Evolutionary conservation across 2,797 vertebrate species (phyloP).

Genomic region (Lacerta bilineata): DNA sequence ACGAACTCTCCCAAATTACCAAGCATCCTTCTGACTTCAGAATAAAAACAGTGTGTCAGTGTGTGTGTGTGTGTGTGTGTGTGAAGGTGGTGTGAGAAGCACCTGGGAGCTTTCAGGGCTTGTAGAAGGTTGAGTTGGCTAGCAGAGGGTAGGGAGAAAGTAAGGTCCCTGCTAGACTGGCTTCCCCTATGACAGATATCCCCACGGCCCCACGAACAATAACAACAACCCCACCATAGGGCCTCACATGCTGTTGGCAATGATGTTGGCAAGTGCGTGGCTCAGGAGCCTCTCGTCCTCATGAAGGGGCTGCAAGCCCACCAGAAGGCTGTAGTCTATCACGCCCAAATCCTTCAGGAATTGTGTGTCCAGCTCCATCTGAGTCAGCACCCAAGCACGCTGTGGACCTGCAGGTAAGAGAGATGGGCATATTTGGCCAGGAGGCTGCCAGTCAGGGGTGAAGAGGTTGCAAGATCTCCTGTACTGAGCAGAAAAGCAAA

Average conservation of each 20-base stretch:
- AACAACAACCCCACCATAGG: not conserved
- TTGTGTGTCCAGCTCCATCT: slow-evolving; percentile 87
- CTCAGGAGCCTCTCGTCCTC: slow-evolving; percentile 81
- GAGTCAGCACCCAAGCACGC: slow-evolving; percentile 85
- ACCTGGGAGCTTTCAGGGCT: too few relatives aligned
- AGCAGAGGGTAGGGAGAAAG: too few relatives aligned
- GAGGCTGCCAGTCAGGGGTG: not conserved
- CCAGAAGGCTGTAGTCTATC: slow-evolving; percentile 90
- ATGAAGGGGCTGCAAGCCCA: slow-evolving; percentile 87
- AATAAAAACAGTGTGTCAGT: too few relatives aligned
- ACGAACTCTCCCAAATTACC: too few relatives aligned
- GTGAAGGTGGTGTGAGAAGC: too few relatives aligned
- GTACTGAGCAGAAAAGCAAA: not conserved
- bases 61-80: too few relatives aligned
- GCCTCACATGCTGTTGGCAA: slow-evolving; percentile 84
- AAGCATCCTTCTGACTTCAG: too few relatives aligned
- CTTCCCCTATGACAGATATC: too few relatives aligned
- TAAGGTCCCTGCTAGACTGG: too few relatives aligned
- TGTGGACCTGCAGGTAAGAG: slow-evolving; percentile 80
- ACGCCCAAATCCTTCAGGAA: slow-evolving; percentile 87
- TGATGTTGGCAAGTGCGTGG: slow-evolving; percentile 80
- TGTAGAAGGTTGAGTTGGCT: too few relatives aligned
- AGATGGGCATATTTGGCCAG: not conserved
- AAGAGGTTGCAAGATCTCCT: not conserved
- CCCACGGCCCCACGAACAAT: too few relatives aligned